Evolutionary conservation across 2,888 invertebrate genomes (phyloP), one percentile per base, ranked within the genome.

Genomic region (Azorinus chamasolen): DNA sequence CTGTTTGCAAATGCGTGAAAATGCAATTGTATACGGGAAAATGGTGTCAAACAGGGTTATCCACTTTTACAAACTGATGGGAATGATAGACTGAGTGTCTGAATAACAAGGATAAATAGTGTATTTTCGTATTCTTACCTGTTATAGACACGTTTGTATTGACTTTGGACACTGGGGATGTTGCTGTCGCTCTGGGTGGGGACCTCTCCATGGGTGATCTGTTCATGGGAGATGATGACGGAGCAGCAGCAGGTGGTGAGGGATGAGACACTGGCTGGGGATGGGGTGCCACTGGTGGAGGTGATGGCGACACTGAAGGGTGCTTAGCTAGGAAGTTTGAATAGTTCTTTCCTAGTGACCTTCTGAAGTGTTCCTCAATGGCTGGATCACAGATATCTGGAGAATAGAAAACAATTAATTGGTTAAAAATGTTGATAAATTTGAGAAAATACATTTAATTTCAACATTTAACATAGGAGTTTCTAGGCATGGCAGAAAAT

Each of bases 351-450:
- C 98, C 98, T 79, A 98, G 94, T 0, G 98, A 98, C 78, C 98
- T 95, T 68, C 98, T 95, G 94, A 98, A 98, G 94, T 98, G 98
- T 92, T 98, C 98, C 93, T 98, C 98, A 90, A 98, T 97, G 66
- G 97, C 97, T 14, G 97, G 97, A 93, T 97, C 97, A 93, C 97
- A 96, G 95, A 96, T 89, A 65, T 91, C 92, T 84, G 77, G 45
- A 79, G 83, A 63, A 32, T 10, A 32, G 4, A 32, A 10, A 32
- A 32, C 10, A 32, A 32, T n/a, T n/a, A n/a, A n/a, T n/a, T n/a
- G n/a, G n/a, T n/a, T n/a, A n/a, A n/a, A n/a, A n/a, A n/a, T n/a
- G n/a, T n/a, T n/a, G n/a, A n/a, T n/a, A n/a, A n/a, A n/a, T n/a
- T n/a, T n/a, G n/a, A n/a, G n/a, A n/a, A n/a, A n/a, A n/a, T n/a